A percentile compares a stretch with the other conserved stretches of the same genome.
Evolutionary conservation across 2,888 invertebrate species (phyloP).

Genomic region (Lithophane ornitopus): DNA sequence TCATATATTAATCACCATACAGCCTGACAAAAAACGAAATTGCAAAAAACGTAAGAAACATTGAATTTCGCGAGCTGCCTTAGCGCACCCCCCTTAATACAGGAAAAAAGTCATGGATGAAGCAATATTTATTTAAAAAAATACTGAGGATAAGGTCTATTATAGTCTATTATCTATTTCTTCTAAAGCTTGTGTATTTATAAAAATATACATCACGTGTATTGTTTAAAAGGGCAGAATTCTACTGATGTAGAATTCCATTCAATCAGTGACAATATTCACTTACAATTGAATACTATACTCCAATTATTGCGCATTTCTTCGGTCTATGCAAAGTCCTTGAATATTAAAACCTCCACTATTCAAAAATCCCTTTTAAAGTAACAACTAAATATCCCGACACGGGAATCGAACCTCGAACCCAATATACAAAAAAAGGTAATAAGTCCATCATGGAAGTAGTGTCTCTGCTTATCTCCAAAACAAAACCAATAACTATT

Average conservation of each 20-base stretch:
- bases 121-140: conserved; percentile 4
- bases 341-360: not conserved
- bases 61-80: too few relatives aligned
- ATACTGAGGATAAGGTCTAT: conserved; percentile 6
- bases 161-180: not conserved
- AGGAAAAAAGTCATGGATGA: not conserved
- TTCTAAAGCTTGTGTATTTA: not conserved
- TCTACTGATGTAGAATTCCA: not conserved
- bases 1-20: not conserved
- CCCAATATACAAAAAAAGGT: not conserved
- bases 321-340: not conserved
- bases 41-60: not conserved
- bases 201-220: conserved; percentile 6
- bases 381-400: not conserved
- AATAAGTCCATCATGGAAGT: not conserved
- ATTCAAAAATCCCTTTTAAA: not conserved
- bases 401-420: not conserved
- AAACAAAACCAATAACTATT: not conserved
- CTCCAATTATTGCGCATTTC: not conserved
- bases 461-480: conserved; percentile 16
- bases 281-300: not conserved
- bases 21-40: not conserved
- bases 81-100: not conserved
- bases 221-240: not conserved
- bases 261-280: not conserved